A percentile compares a stretch with the other conserved stretches of the same genome.
Conservation (phyloP, 2,113 vertebrate species). For the Maylandia zebra region DNA sequence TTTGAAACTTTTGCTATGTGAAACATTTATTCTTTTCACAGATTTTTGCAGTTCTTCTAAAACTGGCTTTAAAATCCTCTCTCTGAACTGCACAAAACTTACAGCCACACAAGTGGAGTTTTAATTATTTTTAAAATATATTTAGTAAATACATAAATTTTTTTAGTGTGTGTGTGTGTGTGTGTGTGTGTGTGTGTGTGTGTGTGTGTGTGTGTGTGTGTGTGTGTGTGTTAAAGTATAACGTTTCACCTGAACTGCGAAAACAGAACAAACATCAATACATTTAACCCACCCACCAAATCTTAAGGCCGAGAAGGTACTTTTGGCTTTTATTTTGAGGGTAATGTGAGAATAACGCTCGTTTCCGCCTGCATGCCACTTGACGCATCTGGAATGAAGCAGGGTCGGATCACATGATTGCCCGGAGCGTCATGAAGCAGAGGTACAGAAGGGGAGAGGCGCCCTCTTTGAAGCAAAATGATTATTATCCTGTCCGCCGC, state of each 20-base stretch:
- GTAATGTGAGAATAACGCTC: background rate
- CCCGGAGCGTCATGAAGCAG: slow-evolving; percentile 74
- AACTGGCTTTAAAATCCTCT: background rate
- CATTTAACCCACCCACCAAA: background rate
- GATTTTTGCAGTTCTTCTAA: background rate
- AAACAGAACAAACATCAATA: background rate
- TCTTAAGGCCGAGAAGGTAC: no score
- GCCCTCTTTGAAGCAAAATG: slow-evolving; percentile 74
- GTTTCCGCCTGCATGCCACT: background rate
- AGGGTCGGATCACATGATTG: slow-evolving; percentile 78
- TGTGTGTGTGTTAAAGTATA: background rate
- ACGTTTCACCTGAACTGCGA: background rate
- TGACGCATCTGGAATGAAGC: slow-evolving; percentile 63
- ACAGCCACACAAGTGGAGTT: background rate
- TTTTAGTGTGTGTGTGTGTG: background rate
- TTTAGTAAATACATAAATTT: background rate
- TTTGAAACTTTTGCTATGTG: background rate
- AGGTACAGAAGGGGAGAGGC: slow-evolving; percentile 69
- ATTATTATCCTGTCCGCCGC: background rate
- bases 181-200: background rate
- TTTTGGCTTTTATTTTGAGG: slow-evolving; percentile 34
- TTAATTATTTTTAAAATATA: background rate
- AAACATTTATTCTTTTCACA: background rate
- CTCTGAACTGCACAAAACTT: background rate
- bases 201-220: background rate